Base-by-base conservation (phyloP, 2,113 vertebrate species). In the Chloropsis cyanopogon region DNA sequence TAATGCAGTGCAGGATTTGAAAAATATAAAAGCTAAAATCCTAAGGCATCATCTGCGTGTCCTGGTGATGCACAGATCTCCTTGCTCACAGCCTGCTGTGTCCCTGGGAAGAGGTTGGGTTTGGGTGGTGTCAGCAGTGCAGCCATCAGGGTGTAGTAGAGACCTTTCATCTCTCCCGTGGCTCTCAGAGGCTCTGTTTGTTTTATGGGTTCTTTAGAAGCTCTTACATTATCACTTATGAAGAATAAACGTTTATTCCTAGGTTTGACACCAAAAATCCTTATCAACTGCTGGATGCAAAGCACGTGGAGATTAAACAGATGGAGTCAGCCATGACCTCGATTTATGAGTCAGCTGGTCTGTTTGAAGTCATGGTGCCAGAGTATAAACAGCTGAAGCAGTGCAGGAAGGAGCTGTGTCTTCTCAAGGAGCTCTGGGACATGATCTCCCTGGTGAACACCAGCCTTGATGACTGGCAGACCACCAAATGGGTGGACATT, bases 331-430 rank as follows among this genome's bases (percentile, higher is more conserved):
- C 97, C 54, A 98, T 99, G 99, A 91, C 97, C 56, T 98, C 97
- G 2, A 98, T 99, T 88, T 97, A 96, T 56, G 97, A 98, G 46
- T 98, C 99, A 2, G 99, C 99, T 57, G 94, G 90, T 54, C 97
- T 99, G 76, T 99, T 99, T 94, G 99, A 99, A 97, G 98, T 99
- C 95, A 98, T 37, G 6, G 80, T 99, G 60, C 98, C 99, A 3
- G 99, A 99, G 68, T 99, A 98, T 65, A 99, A 97, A 96, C 99
- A 99, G 35, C 97, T 99, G 83, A 98, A 95, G 82, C 98, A 99
- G 92, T 99, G 99, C 98, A 98, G 98, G 84, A 99, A 97, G 94
- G 98, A 98, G 92, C 97, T 97, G 22, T 96, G 93, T 68, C 97
- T 98, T 52, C 98, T 99, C 91, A 99, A 99, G 95, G 98, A 98